These are phyloP conservation scores for Andrena praecox DNA, from an alignment of 2,888 invertebrate species.

Conservation along the genomic window DNA sequence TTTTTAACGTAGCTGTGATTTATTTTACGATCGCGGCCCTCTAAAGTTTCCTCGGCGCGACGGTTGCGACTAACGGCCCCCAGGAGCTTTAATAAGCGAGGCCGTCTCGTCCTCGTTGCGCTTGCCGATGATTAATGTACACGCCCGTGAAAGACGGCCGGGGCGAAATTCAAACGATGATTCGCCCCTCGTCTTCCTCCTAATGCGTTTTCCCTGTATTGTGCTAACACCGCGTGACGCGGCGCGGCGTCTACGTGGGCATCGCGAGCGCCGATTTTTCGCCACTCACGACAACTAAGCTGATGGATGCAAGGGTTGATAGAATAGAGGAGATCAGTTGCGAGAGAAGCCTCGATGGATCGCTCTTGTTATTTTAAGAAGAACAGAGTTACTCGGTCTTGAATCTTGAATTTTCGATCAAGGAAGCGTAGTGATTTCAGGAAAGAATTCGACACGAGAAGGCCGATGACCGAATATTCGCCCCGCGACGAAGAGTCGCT, in stretches of 20 bases:
- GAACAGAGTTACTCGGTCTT: no score
- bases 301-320: background rate
- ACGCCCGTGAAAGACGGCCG: conserved; percentile 19
- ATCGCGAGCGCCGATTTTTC: background rate
- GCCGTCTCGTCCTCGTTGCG: conserved; percentile 24
- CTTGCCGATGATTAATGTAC: conserved; percentile 52
- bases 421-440: no score
- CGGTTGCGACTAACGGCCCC: conserved; percentile 39
- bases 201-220: conserved; percentile 60
- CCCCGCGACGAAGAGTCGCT: no score
- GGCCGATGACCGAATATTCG: no score
- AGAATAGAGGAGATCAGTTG: no score
- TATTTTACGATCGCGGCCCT: conserved; percentile 34
- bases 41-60: conserved; percentile 12
- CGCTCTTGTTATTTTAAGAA: no score
- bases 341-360: no score
- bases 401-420: no score
- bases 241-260: conserved; percentile 29
- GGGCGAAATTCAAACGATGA: conserved; percentile 3
- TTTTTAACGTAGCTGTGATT: conserved; percentile 33
- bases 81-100: conserved; percentile 51
- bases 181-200: conserved; percentile 1
- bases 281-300: background rate
- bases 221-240: conserved; percentile 25
- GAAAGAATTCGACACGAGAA: no score